Conservation (phyloP, 2,113 vertebrate species). For the Blennius ocellaris region DNA sequence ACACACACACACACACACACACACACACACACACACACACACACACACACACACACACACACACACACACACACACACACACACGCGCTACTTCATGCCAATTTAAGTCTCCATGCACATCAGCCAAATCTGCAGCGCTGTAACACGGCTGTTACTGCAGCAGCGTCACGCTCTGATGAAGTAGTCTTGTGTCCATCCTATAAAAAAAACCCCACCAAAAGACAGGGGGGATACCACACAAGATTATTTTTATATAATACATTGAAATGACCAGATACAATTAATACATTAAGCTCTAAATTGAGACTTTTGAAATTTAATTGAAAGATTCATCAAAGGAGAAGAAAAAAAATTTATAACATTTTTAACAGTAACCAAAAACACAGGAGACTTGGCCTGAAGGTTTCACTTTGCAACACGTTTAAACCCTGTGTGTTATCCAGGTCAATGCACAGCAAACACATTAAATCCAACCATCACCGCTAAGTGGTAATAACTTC, state of each 20-base stretch:
- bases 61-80: too few relatives aligned
- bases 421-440: not conserved
- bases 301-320: too few relatives aligned
- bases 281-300: not conserved
- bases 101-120: constrained; percentile 62
- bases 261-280: not conserved
- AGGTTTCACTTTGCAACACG: not conserved
- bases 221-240: constrained; percentile 10
- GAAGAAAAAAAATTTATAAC: too few relatives aligned
- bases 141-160: constrained; percentile 71
- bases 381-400: not conserved
- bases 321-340: too few relatives aligned
- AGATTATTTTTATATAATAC: constrained; percentile 17
- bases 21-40: constrained; percentile 10
- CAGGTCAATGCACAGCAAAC: constrained; percentile 7
- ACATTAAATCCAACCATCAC: not conserved
- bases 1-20: constrained; percentile 13
- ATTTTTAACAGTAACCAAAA: not conserved
- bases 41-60: not conserved
- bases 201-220: not conserved
- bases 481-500: constrained; percentile 1
- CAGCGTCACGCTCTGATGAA: constrained; percentile 70
- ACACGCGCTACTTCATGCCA: constrained; percentile 58
- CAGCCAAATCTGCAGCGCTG: constrained; percentile 59
- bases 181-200: constrained; percentile 54